Evolutionary conservation across 2,113 vertebrate genomes (phyloP).

Genomic region (Dasyurus viverrinus): DNA sequence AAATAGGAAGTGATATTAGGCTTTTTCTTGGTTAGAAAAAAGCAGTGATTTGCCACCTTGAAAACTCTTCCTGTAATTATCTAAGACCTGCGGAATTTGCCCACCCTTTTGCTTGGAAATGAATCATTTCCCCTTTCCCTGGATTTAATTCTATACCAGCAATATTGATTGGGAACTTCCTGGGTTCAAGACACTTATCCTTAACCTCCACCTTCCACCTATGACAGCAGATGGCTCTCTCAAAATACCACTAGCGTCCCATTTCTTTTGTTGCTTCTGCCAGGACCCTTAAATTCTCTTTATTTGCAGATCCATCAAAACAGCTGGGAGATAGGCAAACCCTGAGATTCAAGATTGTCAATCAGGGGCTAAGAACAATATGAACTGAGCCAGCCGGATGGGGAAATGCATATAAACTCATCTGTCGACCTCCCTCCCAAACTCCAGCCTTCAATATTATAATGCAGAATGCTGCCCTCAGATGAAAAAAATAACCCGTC

Average conservation of each 20-base stretch:
- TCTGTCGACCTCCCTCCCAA: neutral
- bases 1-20: neutral
- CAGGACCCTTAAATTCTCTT: neutral
- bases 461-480: neutral
- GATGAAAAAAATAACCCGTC: neutral
- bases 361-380: neutral
- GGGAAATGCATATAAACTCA: neutral
- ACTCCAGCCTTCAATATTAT: neutral
- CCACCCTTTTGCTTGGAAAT: neutral
- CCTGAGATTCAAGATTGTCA: neutral
- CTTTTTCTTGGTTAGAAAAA: neutral
- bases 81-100: neutral
- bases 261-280: neutral
- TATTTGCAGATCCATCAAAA: neutral
- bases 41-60: neutral
- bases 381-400: neutral
- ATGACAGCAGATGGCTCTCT: neutral
- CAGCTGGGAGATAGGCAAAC: neutral
- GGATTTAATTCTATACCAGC: neutral
- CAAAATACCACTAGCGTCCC: neutral
- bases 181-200: neutral
- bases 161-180: neutral
- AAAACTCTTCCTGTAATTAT: neutral
- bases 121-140: neutral
- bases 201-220: neutral